Evolutionary conservation across 2,113 vertebrate species (phyloP), one percentile per base, ranked within the genome.

Genomic region (Blennius ocellaris): DNA sequence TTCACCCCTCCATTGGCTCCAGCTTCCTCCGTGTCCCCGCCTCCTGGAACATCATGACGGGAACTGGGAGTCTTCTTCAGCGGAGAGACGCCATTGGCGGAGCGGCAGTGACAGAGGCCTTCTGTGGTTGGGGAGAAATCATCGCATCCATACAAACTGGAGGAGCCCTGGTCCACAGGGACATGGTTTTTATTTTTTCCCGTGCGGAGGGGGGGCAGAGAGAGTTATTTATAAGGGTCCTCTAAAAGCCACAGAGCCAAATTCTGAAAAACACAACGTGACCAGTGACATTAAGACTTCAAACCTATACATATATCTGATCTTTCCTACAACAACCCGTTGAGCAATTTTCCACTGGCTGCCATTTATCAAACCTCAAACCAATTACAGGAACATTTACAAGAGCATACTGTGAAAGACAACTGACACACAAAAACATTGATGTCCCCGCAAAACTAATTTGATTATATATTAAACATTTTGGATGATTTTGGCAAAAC

Each of bases 151-250:
- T 12, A 53, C 60, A 64, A 47, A 51, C 56, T 21, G 61, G 21
- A 36, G 15, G 6, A 39, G 48, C 61, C 69, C 30, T 56, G 72
- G 64, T 39, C 68, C 49, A 39, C 48, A 3, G 30, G 61, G 38
- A n/a, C 16, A 47, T 70, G 51, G 69, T 17, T 15, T 60, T 48
- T 36, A n/a, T 54, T 37, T 41, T 48, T 39, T 7, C 12, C 12
- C 39, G 15, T 43, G 43, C 47, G 48, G 36, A 6, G 51, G 41
- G 52, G 51, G 65, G 65, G 38, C n/a, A 79, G 63, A 76, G 73
- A 51, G 48, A 47, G 67, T 48, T 90, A 89, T 81, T 88, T 86
- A 78, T 87, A 90, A 73, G 66, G 66, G 17, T 17, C 43, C 37
- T 59, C 11, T 48, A 50, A 58, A 55, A 65, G 54, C 67, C 69